These are phyloP conservation scores for Drosophila sp. DNA, from an alignment of 1,140 invertebrate species.

Conservation along the genomic window DNA sequence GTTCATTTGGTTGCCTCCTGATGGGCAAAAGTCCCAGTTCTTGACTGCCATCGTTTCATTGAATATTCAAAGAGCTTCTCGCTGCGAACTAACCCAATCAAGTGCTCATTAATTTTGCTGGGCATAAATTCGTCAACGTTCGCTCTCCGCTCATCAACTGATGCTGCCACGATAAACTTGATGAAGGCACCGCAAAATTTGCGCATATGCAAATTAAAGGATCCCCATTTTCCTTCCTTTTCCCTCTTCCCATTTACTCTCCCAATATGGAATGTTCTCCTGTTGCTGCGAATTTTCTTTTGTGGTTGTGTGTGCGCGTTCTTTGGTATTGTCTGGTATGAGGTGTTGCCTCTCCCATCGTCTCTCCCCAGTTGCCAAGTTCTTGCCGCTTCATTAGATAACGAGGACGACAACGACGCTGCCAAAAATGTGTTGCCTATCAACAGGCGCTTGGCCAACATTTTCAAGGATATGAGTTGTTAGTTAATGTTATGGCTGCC, in stretches of 20 bases:
- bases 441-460: conserved; percentile 61
- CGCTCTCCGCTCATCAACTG: not conserved
- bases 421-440: conserved; percentile 68
- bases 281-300: conserved; percentile 18
- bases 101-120: conserved; percentile 52
- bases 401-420: conserved; percentile 32
- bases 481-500: conserved; percentile 74
- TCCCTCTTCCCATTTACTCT: no score
- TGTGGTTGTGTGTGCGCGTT: conserved; percentile 18
- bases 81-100: conserved; percentile 54
- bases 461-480: conserved; percentile 78
- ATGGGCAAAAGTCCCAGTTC: conserved; percentile 30
- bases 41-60: conserved; percentile 31
- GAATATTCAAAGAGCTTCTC: conserved; percentile 46
- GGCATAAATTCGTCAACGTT: conserved; percentile 33
- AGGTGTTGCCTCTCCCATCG: conserved; percentile 1
- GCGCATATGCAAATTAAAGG: conserved; percentile 53
- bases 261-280: conserved; percentile 9
- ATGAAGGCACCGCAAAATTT: conserved; percentile 55
- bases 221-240: not conserved
- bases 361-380: conserved; percentile 12
- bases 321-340: conserved; percentile 47
- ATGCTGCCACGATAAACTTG: conserved; percentile 26
- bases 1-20: conserved; percentile 14
- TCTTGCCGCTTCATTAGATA: conserved; percentile 73